These are phyloP conservation scores for Sinocyclocheilus maitianheensis DNA, from an alignment of 2,113 vertebrate genomes.

Conservation along the genomic window DNA sequence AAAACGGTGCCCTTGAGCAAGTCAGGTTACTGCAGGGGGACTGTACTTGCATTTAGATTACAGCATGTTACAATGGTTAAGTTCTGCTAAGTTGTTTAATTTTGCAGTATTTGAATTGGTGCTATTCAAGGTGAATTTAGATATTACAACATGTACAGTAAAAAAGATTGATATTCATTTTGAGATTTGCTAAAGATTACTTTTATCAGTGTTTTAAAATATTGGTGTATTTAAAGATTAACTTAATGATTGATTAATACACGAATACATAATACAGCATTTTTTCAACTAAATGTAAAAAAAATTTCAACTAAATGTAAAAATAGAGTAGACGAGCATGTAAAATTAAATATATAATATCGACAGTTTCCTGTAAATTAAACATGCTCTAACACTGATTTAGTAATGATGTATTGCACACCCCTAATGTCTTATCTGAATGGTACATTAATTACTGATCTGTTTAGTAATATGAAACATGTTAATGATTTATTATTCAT, in stretches of 20 bases:
- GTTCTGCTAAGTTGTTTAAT: not conserved
- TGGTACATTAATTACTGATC: not conserved
- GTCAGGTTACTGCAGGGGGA: not conserved
- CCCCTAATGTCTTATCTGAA: not conserved
- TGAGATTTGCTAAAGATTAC: not conserved
- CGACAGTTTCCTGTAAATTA: not conserved
- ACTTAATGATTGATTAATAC: too few species aligned
- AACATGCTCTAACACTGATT: not conserved
- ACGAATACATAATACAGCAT: too few species aligned
- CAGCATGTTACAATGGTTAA: not conserved
- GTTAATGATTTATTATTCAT: slow-evolving; percentile 9
- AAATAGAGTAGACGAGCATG: not conserved
- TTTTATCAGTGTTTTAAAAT: not conserved
- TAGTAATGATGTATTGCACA: not conserved
- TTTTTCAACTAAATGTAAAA: too few species aligned
- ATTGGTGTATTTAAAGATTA: too few species aligned
- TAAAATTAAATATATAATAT: not conserved
- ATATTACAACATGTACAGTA: not conserved
- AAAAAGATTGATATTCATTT: too few species aligned
- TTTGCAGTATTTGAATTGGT: not conserved
- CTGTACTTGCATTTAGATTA: not conserved
- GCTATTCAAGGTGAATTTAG: not conserved
- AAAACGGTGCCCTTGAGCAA: slow-evolving; percentile 17
- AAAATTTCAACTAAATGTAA: too few species aligned
- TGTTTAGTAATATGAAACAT: not conserved